These are phyloP conservation scores for Pseudomyrmex concolor DNA, from an alignment of 1,140 invertebrate species.

Conservation along the genomic window DNA sequence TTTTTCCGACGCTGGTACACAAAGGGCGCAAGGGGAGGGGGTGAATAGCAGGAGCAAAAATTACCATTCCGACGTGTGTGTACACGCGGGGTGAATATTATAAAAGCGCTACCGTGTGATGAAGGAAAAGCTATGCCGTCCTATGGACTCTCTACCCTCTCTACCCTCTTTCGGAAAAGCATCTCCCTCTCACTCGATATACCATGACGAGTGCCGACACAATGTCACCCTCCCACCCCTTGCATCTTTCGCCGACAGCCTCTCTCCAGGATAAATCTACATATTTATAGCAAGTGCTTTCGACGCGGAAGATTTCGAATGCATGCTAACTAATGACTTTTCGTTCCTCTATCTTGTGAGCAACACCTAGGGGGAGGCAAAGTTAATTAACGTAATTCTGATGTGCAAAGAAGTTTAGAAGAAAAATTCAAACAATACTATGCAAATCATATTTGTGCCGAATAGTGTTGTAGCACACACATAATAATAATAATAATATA, in stretches of 20 bases:
- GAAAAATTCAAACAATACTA: not conserved
- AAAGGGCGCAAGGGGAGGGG: not conserved
- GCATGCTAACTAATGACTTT: conserved; percentile 76
- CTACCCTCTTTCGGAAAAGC: conserved; percentile 52
- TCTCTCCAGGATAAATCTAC: conserved; percentile 69
- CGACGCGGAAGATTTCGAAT: conserved; percentile 78
- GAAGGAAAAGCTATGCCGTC: conserved; percentile 63
- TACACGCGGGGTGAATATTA: conserved; percentile 79
- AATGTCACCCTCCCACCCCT: conserved; percentile 22
- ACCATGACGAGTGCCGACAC: conserved; percentile 54
- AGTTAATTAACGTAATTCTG: conserved; percentile 23
- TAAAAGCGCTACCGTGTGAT: conserved; percentile 72
- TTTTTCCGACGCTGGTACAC: not conserved
- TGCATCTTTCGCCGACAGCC: not conserved
- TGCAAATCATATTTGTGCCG: no score
- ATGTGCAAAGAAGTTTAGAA: not conserved
- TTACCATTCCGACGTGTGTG: conserved; percentile 61
- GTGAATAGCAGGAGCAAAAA: conserved; percentile 29
- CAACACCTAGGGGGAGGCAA: not conserved
- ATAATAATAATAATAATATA: not conserved
- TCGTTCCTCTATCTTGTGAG: conserved; percentile 40
- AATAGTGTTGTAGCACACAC: no score
- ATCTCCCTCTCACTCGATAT: conserved; percentile 50
- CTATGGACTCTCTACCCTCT: not conserved
- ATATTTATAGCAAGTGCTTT: conserved; percentile 79